Evolutionary conservation across 2,888 invertebrate species (phyloP), one percentile per base, ranked within the genome.

Genomic region (Balanococcus diminutus): DNA sequence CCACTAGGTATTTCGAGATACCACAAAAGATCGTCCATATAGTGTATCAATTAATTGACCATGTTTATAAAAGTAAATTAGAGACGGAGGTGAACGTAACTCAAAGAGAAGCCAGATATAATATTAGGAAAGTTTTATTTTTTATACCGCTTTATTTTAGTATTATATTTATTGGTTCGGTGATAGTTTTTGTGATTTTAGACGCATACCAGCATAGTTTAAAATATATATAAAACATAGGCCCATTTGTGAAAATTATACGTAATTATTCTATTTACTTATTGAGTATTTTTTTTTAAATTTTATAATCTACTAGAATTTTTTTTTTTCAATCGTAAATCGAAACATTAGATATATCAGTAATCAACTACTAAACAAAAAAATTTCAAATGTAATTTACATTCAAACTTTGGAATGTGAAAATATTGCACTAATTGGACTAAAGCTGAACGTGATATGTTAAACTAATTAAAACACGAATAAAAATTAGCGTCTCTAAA

Each of bases 81-180:
- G n/a, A 81, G 16, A 67, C 11, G n/a, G 67, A 67, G 2, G 28
- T 16, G 28, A 67, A 4, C 11, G 25, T 67, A 28, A 67, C 25
- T 79, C 75, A 36, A 79, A 72, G 31, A 22, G 25, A 67, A 72
- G 72, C 28, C 36, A 82, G 72, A 28, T 86, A 86, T 42, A 72
- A 86, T 22, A 19, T 86, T 25, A n/a, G 28, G n/a, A 82, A 39
- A 86, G 31, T 82, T 28, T 42, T 86, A 42, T 86, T 56, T 28
- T 86, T 67, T 42, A 82, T 82, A 39, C 86, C 86, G 22, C 51
- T 86, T 22, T 86, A 82, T 72, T 86, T 86, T 28, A 86, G 86
- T 46, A 82, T 86, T 11, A 28, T 86, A 56, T 86, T 86, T 31
- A 86, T 86, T 31, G 82, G 86, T 67, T 22, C 42, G 19, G 82